Conservation (phyloP, 2,797 vertebrate genomes). For the Pseudopleuronectes americanus region DNA sequence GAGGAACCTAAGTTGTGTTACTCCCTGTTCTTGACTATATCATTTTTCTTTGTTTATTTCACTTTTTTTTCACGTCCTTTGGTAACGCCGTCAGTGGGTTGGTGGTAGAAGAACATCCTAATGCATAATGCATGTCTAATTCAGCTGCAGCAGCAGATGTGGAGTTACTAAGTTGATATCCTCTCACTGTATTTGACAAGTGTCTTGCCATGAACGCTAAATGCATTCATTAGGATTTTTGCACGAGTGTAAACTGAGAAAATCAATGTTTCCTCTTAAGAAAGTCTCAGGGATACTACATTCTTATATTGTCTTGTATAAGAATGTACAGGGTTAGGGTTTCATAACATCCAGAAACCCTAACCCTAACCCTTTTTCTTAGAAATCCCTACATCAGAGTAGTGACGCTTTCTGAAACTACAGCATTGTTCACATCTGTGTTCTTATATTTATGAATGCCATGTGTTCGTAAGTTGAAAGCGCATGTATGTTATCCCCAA, state of each 20-base stretch:
- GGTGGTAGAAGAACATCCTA: conserved; percentile 19
- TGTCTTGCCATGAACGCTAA: conserved; percentile 20
- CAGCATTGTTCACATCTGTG: no score
- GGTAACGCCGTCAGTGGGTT: conserved; percentile 7
- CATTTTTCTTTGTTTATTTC: neutral
- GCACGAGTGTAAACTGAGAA: neutral
- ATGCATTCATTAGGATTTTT: neutral
- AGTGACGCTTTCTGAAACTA: no score
- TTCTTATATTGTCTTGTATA: no score
- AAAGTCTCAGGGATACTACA: no score
- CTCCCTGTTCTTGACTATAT: conserved; percentile 4
- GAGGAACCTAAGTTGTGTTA: neutral
- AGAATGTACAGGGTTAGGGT: no score
- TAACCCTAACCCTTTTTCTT: no score
- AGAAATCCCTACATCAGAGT: no score
- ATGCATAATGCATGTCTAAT: conserved; percentile 37
- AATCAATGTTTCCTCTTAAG: neutral
- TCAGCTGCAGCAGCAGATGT: conserved; percentile 22
- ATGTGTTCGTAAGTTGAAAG: no score
- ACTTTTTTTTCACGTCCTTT: neutral
- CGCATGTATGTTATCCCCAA: no score
- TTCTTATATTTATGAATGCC: no score
- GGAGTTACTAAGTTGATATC: conserved; percentile 19
- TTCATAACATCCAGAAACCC: no score
- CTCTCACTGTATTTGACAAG: conserved; percentile 25